Conservation (phyloP, 1,140 invertebrate species). For the Calosoma granatense region DNA sequence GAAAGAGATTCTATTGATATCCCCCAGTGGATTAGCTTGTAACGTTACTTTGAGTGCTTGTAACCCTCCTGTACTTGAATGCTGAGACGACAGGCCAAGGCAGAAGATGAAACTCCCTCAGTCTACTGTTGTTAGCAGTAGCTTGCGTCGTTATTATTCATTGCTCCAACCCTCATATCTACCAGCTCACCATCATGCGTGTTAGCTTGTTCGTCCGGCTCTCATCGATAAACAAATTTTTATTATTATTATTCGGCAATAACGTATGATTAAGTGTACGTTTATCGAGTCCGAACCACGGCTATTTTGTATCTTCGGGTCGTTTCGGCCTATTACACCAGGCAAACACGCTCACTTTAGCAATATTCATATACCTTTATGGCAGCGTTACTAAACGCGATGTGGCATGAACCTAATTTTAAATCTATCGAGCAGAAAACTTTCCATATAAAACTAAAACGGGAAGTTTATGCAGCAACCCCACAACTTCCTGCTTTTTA, state of each 20-base stretch:
- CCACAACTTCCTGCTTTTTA: neutral
- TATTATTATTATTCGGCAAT: neutral
- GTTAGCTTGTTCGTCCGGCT: too few relatives aligned
- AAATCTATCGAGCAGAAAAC: neutral
- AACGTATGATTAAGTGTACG: neutral
- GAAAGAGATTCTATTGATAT: too few relatives aligned
- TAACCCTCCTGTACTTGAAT: too few relatives aligned
- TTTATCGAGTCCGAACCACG: neutral
- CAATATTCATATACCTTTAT: constrained; percentile 2
- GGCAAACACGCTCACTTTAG: neutral
- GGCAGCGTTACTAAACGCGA: neutral
- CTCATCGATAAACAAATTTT: constrained; percentile 1
- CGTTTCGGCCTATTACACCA: neutral
- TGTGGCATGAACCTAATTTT: neutral
- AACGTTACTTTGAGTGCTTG: too few relatives aligned
- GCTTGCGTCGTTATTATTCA: constrained; percentile 1
- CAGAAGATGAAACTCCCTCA: too few relatives aligned
- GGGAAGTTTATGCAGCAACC: neutral
- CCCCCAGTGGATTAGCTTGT: too few relatives aligned
- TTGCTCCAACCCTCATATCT: neutral
- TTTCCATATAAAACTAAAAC: constrained; percentile 1
- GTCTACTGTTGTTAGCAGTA: too few relatives aligned
- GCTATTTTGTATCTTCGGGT: constrained; percentile 3
- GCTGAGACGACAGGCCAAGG: too few relatives aligned
- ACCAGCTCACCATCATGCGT: too few relatives aligned